Evolutionary conservation across 2,797 vertebrate genomes (phyloP).

Genomic region (Saxicola maurus): DNA sequence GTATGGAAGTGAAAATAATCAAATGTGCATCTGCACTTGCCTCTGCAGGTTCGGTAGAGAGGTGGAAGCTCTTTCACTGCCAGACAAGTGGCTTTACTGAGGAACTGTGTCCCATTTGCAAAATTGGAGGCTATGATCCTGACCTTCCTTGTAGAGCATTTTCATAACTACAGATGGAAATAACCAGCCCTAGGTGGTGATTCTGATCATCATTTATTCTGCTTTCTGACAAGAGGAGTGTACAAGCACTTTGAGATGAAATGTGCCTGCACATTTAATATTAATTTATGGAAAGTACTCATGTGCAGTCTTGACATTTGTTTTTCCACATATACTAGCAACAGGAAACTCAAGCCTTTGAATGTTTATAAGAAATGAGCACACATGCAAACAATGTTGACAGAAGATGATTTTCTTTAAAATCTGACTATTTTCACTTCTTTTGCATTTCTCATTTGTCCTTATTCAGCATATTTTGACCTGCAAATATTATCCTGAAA

Average conservation of each 20-base stretch:
- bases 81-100: not conserved
- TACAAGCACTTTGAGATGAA: conserved; percentile 4
- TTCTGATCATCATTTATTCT: conserved; percentile 17
- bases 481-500: not conserved
- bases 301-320: conserved; percentile 29
- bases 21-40: not conserved
- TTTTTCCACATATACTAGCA: conserved; percentile 9
- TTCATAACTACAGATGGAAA: not conserved
- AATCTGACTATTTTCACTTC: conserved; percentile 8
- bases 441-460: conserved; percentile 13
- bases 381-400: conserved; percentile 18
- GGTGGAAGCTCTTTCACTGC: not conserved
- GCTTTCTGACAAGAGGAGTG: not conserved
- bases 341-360: not conserved
- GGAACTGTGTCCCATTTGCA: not conserved
- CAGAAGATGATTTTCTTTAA: conserved; percentile 8
- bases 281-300: conserved; percentile 41
- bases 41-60: not conserved
- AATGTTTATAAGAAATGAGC: conserved; percentile 24
- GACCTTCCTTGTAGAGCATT: not conserved
- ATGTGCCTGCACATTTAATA: conserved; percentile 6
- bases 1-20: not conserved
- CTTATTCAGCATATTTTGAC: conserved; percentile 25
- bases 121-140: not conserved
- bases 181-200: not conserved